Evolutionary conservation across 1,140 invertebrate genomes (phyloP).

Genomic region (Ridgeia piscesae): DNA sequence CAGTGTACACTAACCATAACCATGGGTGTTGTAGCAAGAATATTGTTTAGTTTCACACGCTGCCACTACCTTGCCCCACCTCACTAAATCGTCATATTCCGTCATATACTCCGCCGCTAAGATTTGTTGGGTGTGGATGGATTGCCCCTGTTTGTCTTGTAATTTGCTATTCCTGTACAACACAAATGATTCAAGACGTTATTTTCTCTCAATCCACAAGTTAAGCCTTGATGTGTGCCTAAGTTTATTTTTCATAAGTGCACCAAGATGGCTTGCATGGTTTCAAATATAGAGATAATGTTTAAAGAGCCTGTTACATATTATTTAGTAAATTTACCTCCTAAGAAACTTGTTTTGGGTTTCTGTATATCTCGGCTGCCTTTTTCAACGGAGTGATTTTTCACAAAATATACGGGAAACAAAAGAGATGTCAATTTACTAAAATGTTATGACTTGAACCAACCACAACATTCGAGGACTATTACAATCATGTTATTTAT

Average conservation of each 20-base stretch:
- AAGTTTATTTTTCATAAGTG: not conserved
- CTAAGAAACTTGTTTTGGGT: too few relatives aligned
- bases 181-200: not conserved
- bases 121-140: not conserved
- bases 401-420: too few relatives aligned
- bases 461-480: too few relatives aligned
- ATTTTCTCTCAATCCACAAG: not conserved
- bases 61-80: not conserved
- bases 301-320: too few relatives aligned
- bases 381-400: too few relatives aligned
- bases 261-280: not conserved
- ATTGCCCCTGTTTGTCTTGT: not conserved
- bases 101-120: not conserved
- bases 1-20: not conserved
- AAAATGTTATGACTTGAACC: too few relatives aligned
- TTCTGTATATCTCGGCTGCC: too few relatives aligned
- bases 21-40: not conserved
- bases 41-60: not conserved
- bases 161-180: not conserved
- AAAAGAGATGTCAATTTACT: too few relatives aligned
- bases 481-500: too few relatives aligned
- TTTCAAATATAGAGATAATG: too few relatives aligned
- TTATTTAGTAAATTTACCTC: too few relatives aligned
- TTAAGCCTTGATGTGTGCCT: not conserved
- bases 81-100: not conserved